phyloP scores from a whole-genome alignment of 2,797 vertebrate genomes.

The Xenopus petersii region DNA sequence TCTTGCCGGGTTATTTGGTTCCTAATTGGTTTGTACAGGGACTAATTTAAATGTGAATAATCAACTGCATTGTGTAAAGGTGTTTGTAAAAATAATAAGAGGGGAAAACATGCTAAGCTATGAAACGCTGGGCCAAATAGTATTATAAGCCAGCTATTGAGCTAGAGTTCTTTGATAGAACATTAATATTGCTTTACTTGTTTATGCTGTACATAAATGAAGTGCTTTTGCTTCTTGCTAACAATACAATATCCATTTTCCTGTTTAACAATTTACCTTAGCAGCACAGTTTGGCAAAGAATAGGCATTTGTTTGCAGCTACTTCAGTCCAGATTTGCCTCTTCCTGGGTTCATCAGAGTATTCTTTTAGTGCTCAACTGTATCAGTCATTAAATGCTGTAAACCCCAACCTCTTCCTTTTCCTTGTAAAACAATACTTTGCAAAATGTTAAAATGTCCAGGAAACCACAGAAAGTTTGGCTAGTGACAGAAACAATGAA shows the following conservation, averaged over 20 bases:
- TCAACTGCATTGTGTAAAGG: too few relatives aligned
- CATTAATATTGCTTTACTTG: too few relatives aligned
- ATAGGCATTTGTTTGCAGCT: conserved; percentile 24
- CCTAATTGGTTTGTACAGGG: too few relatives aligned
- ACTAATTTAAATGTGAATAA: too few relatives aligned
- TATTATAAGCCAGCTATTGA: too few relatives aligned
- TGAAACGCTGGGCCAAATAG: too few relatives aligned
- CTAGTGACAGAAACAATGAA: conserved; percentile 51
- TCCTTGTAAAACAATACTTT: conserved; percentile 52
- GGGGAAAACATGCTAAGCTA: too few relatives aligned
- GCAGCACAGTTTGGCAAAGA: conserved; percentile 7
- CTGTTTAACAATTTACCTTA: conserved; percentile 22
- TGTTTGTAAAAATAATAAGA: too few relatives aligned
- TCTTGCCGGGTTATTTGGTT: too few relatives aligned
- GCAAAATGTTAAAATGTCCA: conserved; percentile 57
- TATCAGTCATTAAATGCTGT: conserved; percentile 33
- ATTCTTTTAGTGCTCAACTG: conserved; percentile 19
- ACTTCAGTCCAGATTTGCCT: conserved; percentile 8
- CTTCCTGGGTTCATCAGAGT: conserved; percentile 21
- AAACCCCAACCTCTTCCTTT: conserved; percentile 44
- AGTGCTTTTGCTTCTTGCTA: too few relatives aligned
- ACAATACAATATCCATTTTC: not conserved
- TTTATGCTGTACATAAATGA: too few relatives aligned
- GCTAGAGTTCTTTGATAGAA: too few relatives aligned
- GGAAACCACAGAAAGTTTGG: conserved; percentile 62